Conservation (phyloP, 2,113 vertebrate species). For the Ibidorhyncha struthersii region DNA sequence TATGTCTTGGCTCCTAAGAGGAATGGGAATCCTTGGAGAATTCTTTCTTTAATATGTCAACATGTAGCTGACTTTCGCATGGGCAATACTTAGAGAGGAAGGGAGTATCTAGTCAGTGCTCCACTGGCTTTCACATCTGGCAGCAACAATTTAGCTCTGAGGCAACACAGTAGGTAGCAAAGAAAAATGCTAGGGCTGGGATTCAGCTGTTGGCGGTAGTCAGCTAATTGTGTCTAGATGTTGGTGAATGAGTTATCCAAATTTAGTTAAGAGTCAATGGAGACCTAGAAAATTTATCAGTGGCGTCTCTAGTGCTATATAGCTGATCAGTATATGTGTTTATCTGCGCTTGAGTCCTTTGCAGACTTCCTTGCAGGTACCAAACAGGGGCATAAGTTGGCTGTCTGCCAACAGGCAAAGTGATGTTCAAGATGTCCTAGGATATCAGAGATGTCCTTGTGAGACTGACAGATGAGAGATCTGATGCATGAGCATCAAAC, state of each 20-base stretch:
- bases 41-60: neutral
- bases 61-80: neutral
- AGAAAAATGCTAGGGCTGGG: neutral
- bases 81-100: neutral
- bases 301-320: neutral
- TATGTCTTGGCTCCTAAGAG: neutral
- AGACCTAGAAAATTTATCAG: neutral
- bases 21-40: neutral
- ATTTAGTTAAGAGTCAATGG: neutral
- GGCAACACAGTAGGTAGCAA: neutral
- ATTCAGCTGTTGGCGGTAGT: neutral
- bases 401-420: neutral
- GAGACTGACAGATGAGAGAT: neutral
- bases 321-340: neutral
- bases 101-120: neutral
- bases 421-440: neutral
- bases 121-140: neutral
- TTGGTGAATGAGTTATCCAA: neutral
- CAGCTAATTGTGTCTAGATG: neutral
- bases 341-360: neutral
- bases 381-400: fast-evolving
- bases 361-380: neutral
- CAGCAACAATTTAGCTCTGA: neutral
- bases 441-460: neutral
- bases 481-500: neutral